Conservation (phyloP, 2,888 invertebrate genomes). For the Melipona bicolor region DNA sequence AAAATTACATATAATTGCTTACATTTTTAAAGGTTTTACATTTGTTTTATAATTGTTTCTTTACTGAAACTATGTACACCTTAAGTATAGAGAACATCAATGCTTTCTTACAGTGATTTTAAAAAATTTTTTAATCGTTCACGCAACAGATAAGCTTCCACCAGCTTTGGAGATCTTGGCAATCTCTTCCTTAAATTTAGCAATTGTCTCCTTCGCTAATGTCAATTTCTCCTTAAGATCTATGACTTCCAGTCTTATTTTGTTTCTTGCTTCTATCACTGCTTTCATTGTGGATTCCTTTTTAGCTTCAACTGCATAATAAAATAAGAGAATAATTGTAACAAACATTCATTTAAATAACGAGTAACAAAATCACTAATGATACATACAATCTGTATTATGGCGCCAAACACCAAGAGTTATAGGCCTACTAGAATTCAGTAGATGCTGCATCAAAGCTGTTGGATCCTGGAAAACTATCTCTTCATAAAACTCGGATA, state of each 20-base stretch:
- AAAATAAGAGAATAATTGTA: slow-evolving; percentile 15
- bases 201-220: slow-evolving; percentile 93
- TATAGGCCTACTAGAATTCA: slow-evolving; percentile 91
- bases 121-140: neutral
- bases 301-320: slow-evolving; percentile 92
- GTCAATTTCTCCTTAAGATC: slow-evolving; percentile 94
- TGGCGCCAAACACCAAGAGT: slow-evolving; percentile 91
- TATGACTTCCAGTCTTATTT: slow-evolving; percentile 92
- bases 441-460: slow-evolving; percentile 94
- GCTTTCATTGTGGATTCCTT: slow-evolving; percentile 92
- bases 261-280: slow-evolving; percentile 91
- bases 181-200: slow-evolving; percentile 92
- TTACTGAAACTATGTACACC: slow-evolving; percentile 39
- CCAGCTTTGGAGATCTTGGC: slow-evolving; percentile 83
- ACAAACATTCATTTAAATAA: neutral
- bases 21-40: neutral
- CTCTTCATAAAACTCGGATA: slow-evolving; percentile 98
- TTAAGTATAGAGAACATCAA: slow-evolving; percentile 2
- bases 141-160: slow-evolving; percentile 72
- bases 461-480: slow-evolving; percentile 97
- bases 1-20: neutral
- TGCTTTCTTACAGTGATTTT: neutral
- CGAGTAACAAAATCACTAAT: neutral
- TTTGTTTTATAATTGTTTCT: slow-evolving; percentile 15
- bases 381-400: slow-evolving; percentile 93